Base-by-base conservation (phyloP, 2,888 invertebrate species). In the Leistus spinibarbis region DNA sequence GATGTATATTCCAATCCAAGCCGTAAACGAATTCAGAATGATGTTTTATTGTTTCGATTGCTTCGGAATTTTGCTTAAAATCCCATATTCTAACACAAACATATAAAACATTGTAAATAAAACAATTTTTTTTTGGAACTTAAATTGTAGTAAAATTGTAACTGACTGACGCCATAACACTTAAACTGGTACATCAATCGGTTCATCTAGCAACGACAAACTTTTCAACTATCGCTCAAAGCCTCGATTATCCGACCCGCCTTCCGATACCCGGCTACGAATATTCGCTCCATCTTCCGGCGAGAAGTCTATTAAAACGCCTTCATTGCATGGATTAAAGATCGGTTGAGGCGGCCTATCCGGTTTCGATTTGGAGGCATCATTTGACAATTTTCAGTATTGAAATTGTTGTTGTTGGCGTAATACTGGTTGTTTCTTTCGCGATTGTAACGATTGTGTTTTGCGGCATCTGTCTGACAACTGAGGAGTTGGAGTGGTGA, bases 1-100 rank as follows among this genome's bases (percentile, higher is more conserved):
- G 86, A 79, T 92, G 88, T 2, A 88, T 83, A 86, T 91, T 95
- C 91, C 95, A 95, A 84, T 95, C 95, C 68, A 96, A 83, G 0
- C 95, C 95, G 84, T 95, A 95, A 0, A 95, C 95, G 86, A 95
- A 95, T 85, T 95, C 95, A 0, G 93, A 91, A 84, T 95, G 95
- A 79, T 94, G 92, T 53, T 91, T 88, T 77, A 94, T 89, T 0
- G 91, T 91, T 82, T 95, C 93, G 67, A 93, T 81, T 0, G 93
- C 90, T 60, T 91, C 90, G 65, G 90, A 88, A 63, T 91, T 90
- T 22, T 89, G 87, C 79, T 91, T 90, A 79, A 91, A 88, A 83
- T 95, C 93, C 94, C 95, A 95, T 84, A 95, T 90, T 83, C 95
- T 93, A 81, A 22, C 84, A 82, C 70, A 62, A 62, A 64, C 9